Evolutionary conservation across 2,888 invertebrate genomes (phyloP).

Genomic region (Linyphia triangularis): DNA sequence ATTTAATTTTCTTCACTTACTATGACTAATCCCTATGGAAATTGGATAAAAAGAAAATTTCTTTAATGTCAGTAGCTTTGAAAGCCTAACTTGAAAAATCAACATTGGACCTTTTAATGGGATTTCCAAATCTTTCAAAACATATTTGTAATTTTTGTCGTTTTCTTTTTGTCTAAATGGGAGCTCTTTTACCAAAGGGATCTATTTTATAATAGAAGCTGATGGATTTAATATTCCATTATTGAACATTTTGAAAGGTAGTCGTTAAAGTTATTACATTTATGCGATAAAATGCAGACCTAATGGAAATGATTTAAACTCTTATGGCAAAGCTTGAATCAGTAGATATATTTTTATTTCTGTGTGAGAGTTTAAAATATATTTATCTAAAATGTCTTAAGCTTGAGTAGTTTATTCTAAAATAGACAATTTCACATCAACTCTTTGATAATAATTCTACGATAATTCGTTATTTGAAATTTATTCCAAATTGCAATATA

Average conservation of each 20-base stretch:
- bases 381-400: too few species aligned
- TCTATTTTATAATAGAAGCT: neutral
- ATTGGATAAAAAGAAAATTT: neutral
- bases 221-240: neutral
- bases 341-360: too few species aligned
- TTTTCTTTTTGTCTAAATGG: neutral
- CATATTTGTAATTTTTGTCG: neutral
- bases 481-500: too few species aligned
- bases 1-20: neutral
- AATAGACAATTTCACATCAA: too few species aligned
- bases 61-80: neutral
- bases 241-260: neutral
- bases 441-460: too few species aligned
- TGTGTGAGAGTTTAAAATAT: too few species aligned
- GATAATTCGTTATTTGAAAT: too few species aligned
- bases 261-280: neutral
- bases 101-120: neutral
- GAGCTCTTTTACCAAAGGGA: neutral
- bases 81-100: neutral
- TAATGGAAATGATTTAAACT: neutral
- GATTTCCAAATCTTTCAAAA: neutral
- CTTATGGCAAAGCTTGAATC: too few species aligned
- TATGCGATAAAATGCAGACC: neutral
- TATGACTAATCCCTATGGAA: neutral
- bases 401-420: too few species aligned